Conservation (phyloP, 53 echinoderm and acorn worm species). For the Pentamera pediparva region DNA sequence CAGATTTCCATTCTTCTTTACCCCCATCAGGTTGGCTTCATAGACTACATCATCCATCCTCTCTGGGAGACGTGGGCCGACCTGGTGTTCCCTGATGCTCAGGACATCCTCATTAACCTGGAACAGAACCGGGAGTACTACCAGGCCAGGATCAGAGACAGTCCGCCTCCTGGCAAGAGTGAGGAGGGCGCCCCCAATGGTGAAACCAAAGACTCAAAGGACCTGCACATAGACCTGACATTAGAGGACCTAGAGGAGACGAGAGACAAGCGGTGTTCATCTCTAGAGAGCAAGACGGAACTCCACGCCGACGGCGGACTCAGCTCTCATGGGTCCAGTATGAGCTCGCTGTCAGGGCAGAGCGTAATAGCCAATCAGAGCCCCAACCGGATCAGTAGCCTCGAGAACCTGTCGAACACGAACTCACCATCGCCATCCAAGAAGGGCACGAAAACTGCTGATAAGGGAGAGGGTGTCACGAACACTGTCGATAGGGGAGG, state of each 20-base stretch:
- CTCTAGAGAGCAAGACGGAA: conserved; percentile 28
- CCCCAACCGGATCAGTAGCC: neutral
- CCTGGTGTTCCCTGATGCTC: conserved; percentile 92
- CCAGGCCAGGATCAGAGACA: conserved; percentile 82
- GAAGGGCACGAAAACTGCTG: neutral
- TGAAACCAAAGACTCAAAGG: conserved; percentile 44
- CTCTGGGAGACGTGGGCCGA: conserved; percentile 99
- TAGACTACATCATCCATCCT: conserved; percentile 94
- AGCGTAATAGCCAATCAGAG: conserved; percentile 32
- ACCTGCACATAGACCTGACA: conserved; percentile 58
- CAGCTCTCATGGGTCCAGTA: conserved; percentile 25
- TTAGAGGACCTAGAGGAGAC: conserved; percentile 59
- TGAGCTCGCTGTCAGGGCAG: conserved; percentile 32
- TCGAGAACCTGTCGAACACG: neutral
- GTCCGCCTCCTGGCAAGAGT: conserved; percentile 61
- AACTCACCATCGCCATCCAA: neutral
- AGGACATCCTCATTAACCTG: conserved; percentile 77
- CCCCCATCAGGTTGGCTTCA: conserved; percentile 75
- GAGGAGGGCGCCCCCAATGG: conserved; percentile 43
- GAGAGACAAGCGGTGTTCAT: neutral
- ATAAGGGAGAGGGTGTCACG: neutral
- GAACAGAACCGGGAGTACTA: conserved; percentile 95
- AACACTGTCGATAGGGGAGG: neutral
- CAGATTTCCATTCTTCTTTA: neutral
- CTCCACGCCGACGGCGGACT: conserved; percentile 9